phyloP scores from a whole-genome alignment of 2,113 vertebrate genomes.

The Centrocercus urophasianus region DNA sequence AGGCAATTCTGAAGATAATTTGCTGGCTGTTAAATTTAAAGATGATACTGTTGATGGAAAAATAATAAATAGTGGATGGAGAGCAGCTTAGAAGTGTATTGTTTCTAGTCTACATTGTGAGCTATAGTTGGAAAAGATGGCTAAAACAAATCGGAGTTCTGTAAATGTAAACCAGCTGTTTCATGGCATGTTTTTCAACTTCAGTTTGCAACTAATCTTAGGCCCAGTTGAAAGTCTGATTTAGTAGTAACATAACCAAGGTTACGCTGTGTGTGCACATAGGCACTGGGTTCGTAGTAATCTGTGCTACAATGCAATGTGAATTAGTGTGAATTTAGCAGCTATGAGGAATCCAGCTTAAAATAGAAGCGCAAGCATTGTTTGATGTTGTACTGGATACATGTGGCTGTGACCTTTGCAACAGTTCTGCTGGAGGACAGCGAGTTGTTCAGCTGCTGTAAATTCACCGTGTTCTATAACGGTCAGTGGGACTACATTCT shows the following conservation, averaged over 20 bases:
- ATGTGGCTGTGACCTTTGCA: neutral
- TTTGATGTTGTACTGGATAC: neutral
- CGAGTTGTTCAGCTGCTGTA: slow-evolving; percentile 25
- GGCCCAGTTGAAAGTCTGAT: neutral
- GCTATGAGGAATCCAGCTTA: neutral
- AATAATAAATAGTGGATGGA: slow-evolving; percentile 1
- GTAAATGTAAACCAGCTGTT: neutral
- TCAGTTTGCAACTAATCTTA: slow-evolving; percentile 3
- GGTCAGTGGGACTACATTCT: neutral
- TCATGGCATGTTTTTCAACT: slow-evolving; percentile 35
- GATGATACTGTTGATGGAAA: slow-evolving; percentile 18
- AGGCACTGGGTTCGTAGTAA: neutral
- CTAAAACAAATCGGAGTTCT: slow-evolving; percentile 37
- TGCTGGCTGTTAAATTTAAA: slow-evolving; percentile 31
- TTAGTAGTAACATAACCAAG: neutral
- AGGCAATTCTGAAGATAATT: neutral
- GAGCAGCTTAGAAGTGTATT: neutral
- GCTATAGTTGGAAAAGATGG: slow-evolving; percentile 43
- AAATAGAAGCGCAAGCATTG: neutral
- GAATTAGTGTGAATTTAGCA: neutral
- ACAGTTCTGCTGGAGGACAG: slow-evolving; percentile 17
- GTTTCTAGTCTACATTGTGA: neutral
- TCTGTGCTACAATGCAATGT: neutral
- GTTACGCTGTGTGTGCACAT: neutral
- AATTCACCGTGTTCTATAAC: neutral